Conservation (phyloP, 2,888 invertebrate genomes). For the Agrilus biguttatus region DNA sequence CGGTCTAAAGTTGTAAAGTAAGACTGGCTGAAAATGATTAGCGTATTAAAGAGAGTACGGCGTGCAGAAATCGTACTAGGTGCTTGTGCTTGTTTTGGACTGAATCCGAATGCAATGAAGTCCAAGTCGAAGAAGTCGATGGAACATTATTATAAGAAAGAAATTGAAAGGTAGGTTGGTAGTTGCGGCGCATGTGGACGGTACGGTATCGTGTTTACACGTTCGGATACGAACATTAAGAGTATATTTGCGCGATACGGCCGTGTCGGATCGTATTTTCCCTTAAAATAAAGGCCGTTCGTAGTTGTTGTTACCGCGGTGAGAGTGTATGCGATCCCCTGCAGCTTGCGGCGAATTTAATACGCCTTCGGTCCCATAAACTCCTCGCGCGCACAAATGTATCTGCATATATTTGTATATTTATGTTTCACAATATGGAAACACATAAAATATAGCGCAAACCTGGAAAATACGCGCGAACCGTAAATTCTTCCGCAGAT, state of each 20-base stretch:
- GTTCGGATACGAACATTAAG: conserved; percentile 19
- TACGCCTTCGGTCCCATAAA: conserved; percentile 26
- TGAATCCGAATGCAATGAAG: too few species aligned
- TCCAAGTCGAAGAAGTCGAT: too few species aligned
- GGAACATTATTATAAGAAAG: too few species aligned
- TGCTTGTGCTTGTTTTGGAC: too few species aligned
- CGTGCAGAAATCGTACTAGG: too few species aligned
- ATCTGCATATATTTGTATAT: conserved; percentile 29
- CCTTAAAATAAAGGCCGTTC: conserved; percentile 20
- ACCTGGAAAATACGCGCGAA: conserved; percentile 8
- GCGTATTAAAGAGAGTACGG: too few species aligned
- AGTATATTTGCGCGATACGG: conserved; percentile 12
- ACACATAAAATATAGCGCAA: conserved; percentile 23
- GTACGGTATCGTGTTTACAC: conserved; percentile 20
- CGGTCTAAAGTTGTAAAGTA: too few species aligned
- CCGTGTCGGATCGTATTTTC: conserved; percentile 19
- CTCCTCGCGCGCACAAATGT: conserved; percentile 25
- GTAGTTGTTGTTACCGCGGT: too few species aligned
- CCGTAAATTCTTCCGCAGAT: too few species aligned
- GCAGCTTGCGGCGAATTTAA: conserved; percentile 26
- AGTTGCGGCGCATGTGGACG: conserved; percentile 6
- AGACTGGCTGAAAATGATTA: too few species aligned
- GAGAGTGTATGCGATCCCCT: conserved; percentile 10
- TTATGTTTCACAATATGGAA: conserved; percentile 30
- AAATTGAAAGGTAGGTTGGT: too few species aligned